Evolutionary conservation across 2,113 vertebrate genomes (phyloP).

Genomic region (Mesoclemmys tuberculata): DNA sequence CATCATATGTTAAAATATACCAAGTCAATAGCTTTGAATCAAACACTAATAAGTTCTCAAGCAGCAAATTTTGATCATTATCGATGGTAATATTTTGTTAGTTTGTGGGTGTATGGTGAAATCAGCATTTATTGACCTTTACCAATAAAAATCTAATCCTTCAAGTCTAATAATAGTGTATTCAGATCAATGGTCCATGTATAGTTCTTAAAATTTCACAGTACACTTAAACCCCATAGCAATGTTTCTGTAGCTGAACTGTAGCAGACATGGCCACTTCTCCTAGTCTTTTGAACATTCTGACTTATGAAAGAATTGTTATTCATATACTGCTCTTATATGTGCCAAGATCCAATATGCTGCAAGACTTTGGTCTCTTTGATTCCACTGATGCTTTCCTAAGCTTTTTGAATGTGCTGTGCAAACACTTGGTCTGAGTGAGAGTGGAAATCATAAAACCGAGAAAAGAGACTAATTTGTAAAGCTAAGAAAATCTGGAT

Average conservation of each 20-base stretch:
- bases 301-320: not conserved
- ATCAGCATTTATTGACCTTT: not conserved
- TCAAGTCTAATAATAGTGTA: not conserved
- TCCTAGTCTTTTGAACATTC: not conserved
- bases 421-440: not conserved
- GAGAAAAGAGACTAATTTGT: not conserved
- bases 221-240: not conserved
- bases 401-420: not conserved
- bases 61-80: not conserved
- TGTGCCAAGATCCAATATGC: accelerated
- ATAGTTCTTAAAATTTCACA: not conserved
- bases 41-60: not conserved
- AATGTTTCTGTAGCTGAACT: not conserved
- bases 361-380: not conserved
- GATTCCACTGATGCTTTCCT: not conserved
- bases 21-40: not conserved
- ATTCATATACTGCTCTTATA: not conserved
- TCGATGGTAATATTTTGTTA: not conserved
- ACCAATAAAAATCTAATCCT: not conserved
- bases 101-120: not conserved
- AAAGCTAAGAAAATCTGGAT: not conserved
- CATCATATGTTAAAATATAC: not conserved
- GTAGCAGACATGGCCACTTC: not conserved
- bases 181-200: not conserved
- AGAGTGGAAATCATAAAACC: not conserved